phyloP scores from a whole-genome alignment of 2,113 vertebrate genomes.

The Centrocercus urophasianus region DNA sequence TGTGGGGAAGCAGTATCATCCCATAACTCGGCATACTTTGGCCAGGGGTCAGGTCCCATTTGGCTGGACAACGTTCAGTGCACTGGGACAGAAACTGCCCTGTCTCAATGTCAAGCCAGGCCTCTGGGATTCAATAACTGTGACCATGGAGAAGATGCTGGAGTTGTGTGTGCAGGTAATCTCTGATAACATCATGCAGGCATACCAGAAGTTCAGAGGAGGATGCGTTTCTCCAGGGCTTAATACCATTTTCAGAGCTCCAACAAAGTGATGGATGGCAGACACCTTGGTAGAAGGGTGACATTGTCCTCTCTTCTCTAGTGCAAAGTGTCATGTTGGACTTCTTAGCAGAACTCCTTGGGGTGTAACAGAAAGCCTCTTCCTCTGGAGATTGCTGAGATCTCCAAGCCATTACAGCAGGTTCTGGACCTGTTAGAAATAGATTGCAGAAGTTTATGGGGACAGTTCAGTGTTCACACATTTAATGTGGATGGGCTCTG shows the following conservation, averaged over 20 bases:
- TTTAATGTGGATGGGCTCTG: neutral
- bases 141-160: neutral
- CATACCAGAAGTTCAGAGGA: fast-evolving
- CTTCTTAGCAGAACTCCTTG: neutral
- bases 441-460: neutral
- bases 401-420: neutral
- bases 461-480: no score
- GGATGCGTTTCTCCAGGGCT: neutral
- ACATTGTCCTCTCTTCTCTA: neutral
- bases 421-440: neutral
- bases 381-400: fast-evolving
- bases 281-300: neutral
- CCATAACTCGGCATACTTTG: neutral
- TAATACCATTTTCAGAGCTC: fast-evolving
- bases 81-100: neutral
- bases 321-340: neutral
- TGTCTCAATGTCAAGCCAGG: slow-evolving; percentile 15
- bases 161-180: neutral
- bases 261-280: neutral
- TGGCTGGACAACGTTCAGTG: slow-evolving; percentile 15
- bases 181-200: no score
- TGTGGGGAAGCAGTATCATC: slow-evolving; percentile 10
- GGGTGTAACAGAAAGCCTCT: neutral
- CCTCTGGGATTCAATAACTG: slow-evolving; percentile 46
- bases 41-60: neutral